A percentile compares a stretch with the other conserved stretches of the same genome.
Conservation (phyloP, 2,888 invertebrate species). For the Gnatocerus cornutus region DNA sequence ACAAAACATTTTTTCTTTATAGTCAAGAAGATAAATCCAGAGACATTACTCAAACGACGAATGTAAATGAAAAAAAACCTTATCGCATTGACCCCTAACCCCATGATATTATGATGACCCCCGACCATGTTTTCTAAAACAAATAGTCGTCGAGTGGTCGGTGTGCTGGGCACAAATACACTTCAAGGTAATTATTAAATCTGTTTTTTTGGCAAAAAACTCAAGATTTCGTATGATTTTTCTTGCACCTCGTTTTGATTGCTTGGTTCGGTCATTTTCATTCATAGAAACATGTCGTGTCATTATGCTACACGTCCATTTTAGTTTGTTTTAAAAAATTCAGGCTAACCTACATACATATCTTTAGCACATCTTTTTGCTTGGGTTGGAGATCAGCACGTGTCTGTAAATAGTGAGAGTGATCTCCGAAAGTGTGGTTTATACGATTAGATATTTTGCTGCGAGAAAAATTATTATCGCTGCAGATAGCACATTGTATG, state of each 20-base stretch:
- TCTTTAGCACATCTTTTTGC: background rate
- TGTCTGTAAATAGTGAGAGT: background rate
- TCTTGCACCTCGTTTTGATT: too few relatives aligned
- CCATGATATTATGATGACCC: slow-evolving; percentile 62
- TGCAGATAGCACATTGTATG: too few relatives aligned
- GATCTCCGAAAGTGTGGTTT: too few relatives aligned
- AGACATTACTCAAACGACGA: slow-evolving; percentile 36
- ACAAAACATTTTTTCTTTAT: background rate
- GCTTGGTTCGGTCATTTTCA: background rate
- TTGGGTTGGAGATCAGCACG: background rate
- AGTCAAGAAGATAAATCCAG: slow-evolving; percentile 15
- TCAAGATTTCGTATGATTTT: too few relatives aligned
- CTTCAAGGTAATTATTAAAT: slow-evolving; percentile 30
- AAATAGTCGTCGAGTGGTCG: slow-evolving; percentile 57
- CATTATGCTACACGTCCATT: slow-evolving; percentile 8
- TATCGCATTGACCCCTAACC: slow-evolving; percentile 59
- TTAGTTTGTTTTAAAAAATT: background rate
- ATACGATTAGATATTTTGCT: too few relatives aligned
- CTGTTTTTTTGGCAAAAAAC: slow-evolving; percentile 4
- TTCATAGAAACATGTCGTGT: slow-evolving; percentile 3
- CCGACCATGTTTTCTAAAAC: slow-evolving; percentile 59
- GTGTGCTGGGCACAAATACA: slow-evolving; percentile 43
- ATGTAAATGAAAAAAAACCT: slow-evolving; percentile 46
- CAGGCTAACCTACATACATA: background rate
- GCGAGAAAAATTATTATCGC: too few relatives aligned